Conservation (phyloP, 2,888 invertebrate genomes). For the Schrankia costaestrigalis region DNA sequence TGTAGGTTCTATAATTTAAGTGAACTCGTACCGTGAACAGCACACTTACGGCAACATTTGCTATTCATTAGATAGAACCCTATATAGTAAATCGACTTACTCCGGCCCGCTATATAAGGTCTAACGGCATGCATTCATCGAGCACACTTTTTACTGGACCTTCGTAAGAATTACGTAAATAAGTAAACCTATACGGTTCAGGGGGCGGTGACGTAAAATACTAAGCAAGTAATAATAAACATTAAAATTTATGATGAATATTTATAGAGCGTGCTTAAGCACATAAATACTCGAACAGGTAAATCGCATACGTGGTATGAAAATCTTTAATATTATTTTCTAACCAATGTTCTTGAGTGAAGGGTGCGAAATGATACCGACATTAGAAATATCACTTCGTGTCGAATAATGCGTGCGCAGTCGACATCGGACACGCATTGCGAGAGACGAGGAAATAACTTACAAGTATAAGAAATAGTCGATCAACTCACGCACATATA, state of each 20-base stretch:
- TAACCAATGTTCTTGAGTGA: no score
- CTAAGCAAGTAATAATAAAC: no score
- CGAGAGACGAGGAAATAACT: constrained; percentile 65
- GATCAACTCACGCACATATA: constrained; percentile 47
- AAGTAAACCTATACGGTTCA: constrained; percentile 26
- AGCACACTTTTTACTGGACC: constrained; percentile 46
- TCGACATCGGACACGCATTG: constrained; percentile 67
- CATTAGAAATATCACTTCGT: constrained; percentile 50
- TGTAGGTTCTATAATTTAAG: constrained; percentile 39
- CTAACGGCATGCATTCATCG: constrained; percentile 42
- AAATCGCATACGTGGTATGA: no score
- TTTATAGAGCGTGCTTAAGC: no score
- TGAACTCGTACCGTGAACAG: constrained; percentile 43
- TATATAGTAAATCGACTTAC: constrained; percentile 59
- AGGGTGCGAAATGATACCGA: constrained; percentile 16
- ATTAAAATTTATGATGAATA: no score
- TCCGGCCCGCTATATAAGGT: constrained; percentile 51
- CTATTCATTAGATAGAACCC: constrained; percentile 68
- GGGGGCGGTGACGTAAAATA: constrained; percentile 4
- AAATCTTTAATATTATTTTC: no score
- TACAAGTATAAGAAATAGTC: constrained; percentile 41
- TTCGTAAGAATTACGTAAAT: constrained; percentile 55
- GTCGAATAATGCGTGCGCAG: constrained; percentile 58
- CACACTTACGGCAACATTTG: constrained; percentile 57
- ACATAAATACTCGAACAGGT: no score